Evolutionary conservation across 2,113 vertebrate species (phyloP).

Genomic region (Forbesichthys agassizii): DNA sequence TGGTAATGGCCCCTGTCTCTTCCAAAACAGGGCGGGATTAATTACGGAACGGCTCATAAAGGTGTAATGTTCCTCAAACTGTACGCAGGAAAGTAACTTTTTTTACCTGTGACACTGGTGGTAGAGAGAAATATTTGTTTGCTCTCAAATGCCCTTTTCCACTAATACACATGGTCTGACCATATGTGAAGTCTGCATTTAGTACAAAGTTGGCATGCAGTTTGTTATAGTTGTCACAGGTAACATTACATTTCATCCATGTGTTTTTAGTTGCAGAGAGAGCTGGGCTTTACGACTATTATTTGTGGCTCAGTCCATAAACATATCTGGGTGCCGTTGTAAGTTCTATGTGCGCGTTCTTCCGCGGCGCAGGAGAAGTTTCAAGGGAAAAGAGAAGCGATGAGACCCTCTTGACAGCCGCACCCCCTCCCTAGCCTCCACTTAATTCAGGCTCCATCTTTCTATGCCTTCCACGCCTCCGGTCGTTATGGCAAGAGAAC

Average conservation of each 20-base stretch:
- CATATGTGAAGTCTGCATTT: not conserved
- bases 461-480: conserved; percentile 56
- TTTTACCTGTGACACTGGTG: conserved; percentile 3
- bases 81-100: conserved; percentile 39
- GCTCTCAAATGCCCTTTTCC: not conserved
- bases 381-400: conserved; percentile 23
- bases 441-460: conserved; percentile 62
- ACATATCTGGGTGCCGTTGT: conserved; percentile 4
- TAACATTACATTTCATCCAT: conserved; percentile 2
- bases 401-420: conserved; percentile 45
- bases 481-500: conserved; percentile 67
- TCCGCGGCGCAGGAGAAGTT: conserved; percentile 16
- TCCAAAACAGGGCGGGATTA: conserved; percentile 47
- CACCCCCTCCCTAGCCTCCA: conserved; percentile 42
- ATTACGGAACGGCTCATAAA: conserved; percentile 41
- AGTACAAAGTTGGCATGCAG: not conserved
- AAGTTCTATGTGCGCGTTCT: not conserved
- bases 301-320: conserved; percentile 10
- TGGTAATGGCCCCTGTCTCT: not conserved
- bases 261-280: not conserved
- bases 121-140: conserved; percentile 5
- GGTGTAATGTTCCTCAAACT: conserved; percentile 52
- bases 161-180: not conserved
- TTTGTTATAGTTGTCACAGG: conserved; percentile 17
- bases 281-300: not conserved